Evolutionary conservation across 2,888 invertebrate genomes (phyloP), one percentile per base, ranked within the genome.

Genomic region (Lasioglossum villosulum): DNA sequence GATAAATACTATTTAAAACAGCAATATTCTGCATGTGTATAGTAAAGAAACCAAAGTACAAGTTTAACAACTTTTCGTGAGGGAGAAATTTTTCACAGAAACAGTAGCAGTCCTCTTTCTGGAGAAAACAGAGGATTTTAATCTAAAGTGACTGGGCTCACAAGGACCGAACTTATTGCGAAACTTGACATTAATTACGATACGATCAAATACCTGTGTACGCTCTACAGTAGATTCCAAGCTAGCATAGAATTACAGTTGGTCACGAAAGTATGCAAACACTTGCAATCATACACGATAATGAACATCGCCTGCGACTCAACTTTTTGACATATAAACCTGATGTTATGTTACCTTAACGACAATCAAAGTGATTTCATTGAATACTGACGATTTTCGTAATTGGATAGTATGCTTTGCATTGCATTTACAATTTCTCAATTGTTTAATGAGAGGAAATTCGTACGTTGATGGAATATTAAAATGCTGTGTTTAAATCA

Each of bases 101-200:
- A 68, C 10, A 10, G 37, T 23, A 37, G 10, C 23, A 39, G 39
- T 39, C 4, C 4, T 14, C 14, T 70, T 39, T 39, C n/a, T 70
- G 2, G 14, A 27, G 4, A 23, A 37, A 68, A 68, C 1, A n/a
- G 14, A 12, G 39, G 39, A 39, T 70, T 70, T 70, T 14, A 1
- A 39, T 70, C n/a, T 70, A 39, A 23, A 39, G 14, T 27, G 39
- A 39, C 4, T 39, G 39, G 23, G 70, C 16, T 70, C 70, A 4
- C 70, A 39, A 70, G n/a, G 2, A 39, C 70, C 23, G 39, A 70
- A 70, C 70, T 70, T 70, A 70, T 70, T 70, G n/a, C 5, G n/a
- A 70, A 70, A 70, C n/a, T 39, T 70, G 70, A 23, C 68, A 68
- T 68, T 68, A 70, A 70, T 70, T 70, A 70, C n/a, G 39, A 70